Evolutionary conservation across 1,140 invertebrate species (phyloP).

Genomic region (Belonocnema kinseyi): DNA sequence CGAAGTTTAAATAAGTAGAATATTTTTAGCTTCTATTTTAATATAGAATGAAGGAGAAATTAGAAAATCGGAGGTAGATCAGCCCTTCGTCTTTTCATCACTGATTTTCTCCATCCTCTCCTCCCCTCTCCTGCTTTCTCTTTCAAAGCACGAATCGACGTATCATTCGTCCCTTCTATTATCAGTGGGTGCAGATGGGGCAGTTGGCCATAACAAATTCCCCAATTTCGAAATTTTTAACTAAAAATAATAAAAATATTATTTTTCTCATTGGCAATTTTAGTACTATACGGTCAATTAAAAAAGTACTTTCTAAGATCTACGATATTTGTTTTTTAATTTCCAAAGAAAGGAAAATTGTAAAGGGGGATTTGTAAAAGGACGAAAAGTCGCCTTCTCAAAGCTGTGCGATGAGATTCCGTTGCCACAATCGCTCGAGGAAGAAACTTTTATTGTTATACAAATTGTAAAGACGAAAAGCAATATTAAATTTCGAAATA

Average conservation of each 20-base stretch:
- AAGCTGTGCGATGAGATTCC: constrained; percentile 56
- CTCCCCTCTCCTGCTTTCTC: constrained; percentile 24
- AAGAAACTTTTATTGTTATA: constrained; percentile 35
- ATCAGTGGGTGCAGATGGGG: constrained; percentile 31
- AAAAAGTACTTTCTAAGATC: neutral
- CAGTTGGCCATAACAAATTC: neutral
- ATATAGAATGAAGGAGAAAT: too few relatives aligned
- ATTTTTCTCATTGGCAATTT: neutral
- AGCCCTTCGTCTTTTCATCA: too few relatives aligned
- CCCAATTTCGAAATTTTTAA: neutral
- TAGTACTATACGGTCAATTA: neutral
- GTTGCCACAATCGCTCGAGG: constrained; percentile 41
- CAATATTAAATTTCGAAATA: neutral
- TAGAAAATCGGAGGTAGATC: too few relatives aligned
- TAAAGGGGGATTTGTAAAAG: constrained; percentile 44
- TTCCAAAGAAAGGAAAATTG: neutral
- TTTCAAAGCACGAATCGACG: constrained; percentile 23
- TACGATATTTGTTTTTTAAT: neutral
- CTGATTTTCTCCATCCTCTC: constrained; percentile 2
- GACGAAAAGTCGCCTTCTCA: constrained; percentile 47
- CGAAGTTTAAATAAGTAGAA: too few relatives aligned
- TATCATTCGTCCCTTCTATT: constrained; percentile 34
- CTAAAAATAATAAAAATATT: too few relatives aligned
- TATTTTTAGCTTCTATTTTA: too few relatives aligned
- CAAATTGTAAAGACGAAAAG: neutral